Evolutionary conservation across 2,113 vertebrate genomes (phyloP).

Genomic region (Thunnus thynnus): DNA sequence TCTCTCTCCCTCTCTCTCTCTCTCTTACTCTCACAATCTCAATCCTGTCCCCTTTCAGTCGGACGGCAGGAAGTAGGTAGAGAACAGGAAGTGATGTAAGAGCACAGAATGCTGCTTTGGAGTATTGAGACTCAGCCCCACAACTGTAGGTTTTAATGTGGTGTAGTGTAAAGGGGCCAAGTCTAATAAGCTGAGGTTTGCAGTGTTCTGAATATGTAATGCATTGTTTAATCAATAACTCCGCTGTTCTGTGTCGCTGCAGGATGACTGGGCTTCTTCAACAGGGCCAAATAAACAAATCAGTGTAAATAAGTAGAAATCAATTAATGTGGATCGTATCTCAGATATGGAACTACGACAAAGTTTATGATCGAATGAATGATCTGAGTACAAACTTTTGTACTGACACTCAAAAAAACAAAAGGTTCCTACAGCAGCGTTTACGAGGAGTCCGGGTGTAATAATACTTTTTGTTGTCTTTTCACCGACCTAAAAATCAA

Average conservation of each 20-base stretch:
- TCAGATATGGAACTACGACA: neutral
- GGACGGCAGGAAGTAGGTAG: constrained; percentile 6
- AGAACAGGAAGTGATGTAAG: constrained; percentile 57
- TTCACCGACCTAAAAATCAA: neutral
- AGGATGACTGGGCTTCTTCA: constrained; percentile 38
- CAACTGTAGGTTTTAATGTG: constrained; percentile 28
- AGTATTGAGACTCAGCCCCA: neutral
- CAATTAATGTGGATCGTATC: neutral
- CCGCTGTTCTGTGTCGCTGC: constrained; percentile 37
- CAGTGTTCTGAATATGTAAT: constrained; percentile 58
- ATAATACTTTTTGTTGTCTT: neutral
- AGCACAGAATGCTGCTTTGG: neutral
- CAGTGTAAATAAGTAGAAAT: too few relatives aligned
- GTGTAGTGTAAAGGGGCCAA: neutral
- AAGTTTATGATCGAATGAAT: constrained; percentile 5
- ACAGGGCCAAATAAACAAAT: neutral
- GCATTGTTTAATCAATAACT: constrained; percentile 55
- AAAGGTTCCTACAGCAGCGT: neutral
- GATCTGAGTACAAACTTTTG: neutral
- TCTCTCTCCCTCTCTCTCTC: neutral
- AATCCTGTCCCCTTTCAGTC: neutral
- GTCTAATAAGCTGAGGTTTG: constrained; percentile 56
- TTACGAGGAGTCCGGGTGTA: neutral
- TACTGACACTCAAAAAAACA: neutral
- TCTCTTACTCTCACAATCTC: neutral